These are phyloP conservation scores for Sebastes steindachneri DNA, from an alignment of 2,797 vertebrate species.

Conservation along the genomic window DNA sequence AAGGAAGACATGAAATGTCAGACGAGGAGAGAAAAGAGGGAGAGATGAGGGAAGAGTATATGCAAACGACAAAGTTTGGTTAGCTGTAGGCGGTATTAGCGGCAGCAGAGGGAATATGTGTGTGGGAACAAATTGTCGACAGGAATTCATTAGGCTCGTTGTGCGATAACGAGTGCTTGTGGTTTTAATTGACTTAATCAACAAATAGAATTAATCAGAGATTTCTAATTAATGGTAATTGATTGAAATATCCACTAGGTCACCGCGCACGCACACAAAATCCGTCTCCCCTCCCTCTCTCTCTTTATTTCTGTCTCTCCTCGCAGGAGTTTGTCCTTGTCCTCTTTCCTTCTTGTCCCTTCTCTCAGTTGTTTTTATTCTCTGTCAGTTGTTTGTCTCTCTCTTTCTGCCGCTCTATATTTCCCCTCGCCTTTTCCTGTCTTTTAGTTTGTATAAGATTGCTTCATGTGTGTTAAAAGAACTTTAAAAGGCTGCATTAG, in stretches of 20 bases:
- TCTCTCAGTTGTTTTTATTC: background rate
- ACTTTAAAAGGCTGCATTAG: background rate
- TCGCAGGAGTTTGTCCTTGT: slow-evolving; percentile 35
- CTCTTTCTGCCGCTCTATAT: background rate
- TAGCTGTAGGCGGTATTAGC: slow-evolving; percentile 65
- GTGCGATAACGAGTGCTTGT: slow-evolving; percentile 84
- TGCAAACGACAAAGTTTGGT: slow-evolving; percentile 33
- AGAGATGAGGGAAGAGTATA: background rate
- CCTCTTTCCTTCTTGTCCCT: slow-evolving; percentile 28
- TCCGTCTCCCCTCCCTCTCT: slow-evolving; percentile 14
- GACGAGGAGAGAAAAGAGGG: background rate
- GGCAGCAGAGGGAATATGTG: slow-evolving; percentile 69
- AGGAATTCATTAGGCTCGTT: slow-evolving; percentile 85
- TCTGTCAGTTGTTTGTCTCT: background rate
- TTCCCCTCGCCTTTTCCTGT: background rate
- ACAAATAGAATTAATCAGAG: slow-evolving; percentile 89
- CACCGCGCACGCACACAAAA: slow-evolving; percentile 62
- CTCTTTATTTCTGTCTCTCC: background rate
- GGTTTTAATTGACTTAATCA: slow-evolving; percentile 89
- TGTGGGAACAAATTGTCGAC: slow-evolving; percentile 79
- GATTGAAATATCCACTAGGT: slow-evolving; percentile 87
- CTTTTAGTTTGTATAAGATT: background rate
- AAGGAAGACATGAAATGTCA: background rate
- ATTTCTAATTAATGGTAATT: slow-evolving; percentile 89
- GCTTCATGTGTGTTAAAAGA: background rate